Percentiles rank a stretch among this genome's conserved stretches.
Evolutionary conservation across 2,888 invertebrate species (phyloP).

Genomic region (Caenorhabditis sinica): DNA sequence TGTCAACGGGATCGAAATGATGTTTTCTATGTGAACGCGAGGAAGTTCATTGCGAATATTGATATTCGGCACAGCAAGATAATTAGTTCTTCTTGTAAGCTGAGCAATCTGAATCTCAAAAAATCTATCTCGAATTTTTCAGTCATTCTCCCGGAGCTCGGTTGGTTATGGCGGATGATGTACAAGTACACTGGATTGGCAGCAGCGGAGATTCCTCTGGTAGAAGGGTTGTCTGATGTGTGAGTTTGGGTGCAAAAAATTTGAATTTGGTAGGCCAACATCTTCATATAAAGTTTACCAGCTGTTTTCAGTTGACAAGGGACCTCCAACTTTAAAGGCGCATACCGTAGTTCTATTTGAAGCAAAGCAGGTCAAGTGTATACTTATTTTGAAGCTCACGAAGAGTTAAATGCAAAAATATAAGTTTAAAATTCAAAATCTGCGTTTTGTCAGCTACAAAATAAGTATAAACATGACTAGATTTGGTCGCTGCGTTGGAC

Average conservation of each 20-base stretch:
- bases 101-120: background rate
- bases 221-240: slow-evolving; percentile 64
- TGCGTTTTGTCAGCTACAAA: no score
- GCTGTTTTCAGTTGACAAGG: no score
- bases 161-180: slow-evolving; percentile 60
- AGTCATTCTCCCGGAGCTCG: slow-evolving; percentile 69
- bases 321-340: no score
- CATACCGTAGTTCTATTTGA: no score
- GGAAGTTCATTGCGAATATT: slow-evolving; percentile 32
- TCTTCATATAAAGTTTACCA: no score
- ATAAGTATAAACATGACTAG: no score
- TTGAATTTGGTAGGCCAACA: background rate
- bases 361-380: no score
- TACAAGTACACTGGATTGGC: slow-evolving; percentile 59
- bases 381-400: no score
- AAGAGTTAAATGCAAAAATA: no score
- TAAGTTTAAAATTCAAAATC: no score
- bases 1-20: slow-evolving; percentile 72
- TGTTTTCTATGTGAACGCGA: slow-evolving; percentile 63
- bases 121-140: slow-evolving; percentile 11
- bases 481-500: no score
- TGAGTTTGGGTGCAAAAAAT: slow-evolving; percentile 38
- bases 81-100: slow-evolving; percentile 30
- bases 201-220: slow-evolving; percentile 58
- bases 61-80: slow-evolving; percentile 45